phyloP scores from a whole-genome alignment of 2,113 vertebrate species.

The Puffinus mauretanicus region DNA sequence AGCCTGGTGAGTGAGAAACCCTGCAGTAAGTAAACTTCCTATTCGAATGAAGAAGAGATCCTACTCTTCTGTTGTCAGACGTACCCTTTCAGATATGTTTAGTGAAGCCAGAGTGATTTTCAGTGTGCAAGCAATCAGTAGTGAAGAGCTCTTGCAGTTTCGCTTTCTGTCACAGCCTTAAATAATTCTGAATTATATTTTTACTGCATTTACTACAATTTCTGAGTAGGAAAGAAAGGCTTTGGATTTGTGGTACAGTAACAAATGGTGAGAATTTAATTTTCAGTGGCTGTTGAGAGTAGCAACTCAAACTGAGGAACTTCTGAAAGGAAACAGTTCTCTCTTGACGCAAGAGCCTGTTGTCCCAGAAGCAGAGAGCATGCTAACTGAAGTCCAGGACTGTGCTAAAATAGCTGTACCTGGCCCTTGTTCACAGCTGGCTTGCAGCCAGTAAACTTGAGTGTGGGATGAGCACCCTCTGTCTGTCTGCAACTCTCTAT shows the following conservation, averaged over 20 bases:
- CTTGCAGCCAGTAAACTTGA: not conserved
- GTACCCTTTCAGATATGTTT: not conserved
- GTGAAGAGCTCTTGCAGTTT: not conserved
- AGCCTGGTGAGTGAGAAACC: not conserved
- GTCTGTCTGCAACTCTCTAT: not conserved
- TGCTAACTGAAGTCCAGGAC: not conserved
- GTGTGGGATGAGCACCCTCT: not conserved
- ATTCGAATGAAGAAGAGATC: not conserved
- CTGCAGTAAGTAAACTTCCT: not conserved
- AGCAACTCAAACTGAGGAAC: not conserved
- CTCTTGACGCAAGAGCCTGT: not conserved
- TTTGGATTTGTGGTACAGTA: not conserved
- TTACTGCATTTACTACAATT: conserved; percentile 9
- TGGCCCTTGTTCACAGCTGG: not conserved
- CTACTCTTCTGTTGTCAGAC: not conserved
- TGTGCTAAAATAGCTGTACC: not conserved
- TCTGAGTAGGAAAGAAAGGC: not conserved
- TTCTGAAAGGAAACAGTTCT: not conserved
- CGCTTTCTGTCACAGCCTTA: not conserved
- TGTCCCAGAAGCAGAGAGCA: not conserved
- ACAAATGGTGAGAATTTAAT: not conserved
- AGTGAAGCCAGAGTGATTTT: not conserved
- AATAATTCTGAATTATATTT: not conserved
- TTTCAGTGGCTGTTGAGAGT: conserved; percentile 15
- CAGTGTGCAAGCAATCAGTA: not conserved